These are phyloP conservation scores for Rhynchophorus ferrugineus DNA, from an alignment of 1,140 invertebrate genomes.

Conservation along the genomic window DNA sequence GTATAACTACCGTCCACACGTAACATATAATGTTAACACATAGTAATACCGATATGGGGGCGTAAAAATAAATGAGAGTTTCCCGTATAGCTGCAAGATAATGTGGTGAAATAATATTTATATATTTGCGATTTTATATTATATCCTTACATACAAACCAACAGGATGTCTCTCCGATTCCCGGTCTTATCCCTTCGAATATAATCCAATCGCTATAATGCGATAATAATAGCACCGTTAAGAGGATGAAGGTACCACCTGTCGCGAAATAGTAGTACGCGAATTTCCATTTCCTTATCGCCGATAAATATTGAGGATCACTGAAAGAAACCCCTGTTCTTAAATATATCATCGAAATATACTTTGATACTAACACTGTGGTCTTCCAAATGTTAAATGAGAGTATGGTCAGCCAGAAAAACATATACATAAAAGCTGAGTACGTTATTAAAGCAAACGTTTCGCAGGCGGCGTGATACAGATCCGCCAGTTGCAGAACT, in stretches of 20 bases:
- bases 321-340: constrained; percentile 23
- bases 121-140: too few relatives aligned
- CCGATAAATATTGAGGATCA: constrained; percentile 38
- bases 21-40: constrained; percentile 51
- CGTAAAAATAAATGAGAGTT: constrained; percentile 50
- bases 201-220: constrained; percentile 41
- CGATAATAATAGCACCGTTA: constrained; percentile 44
- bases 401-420: constrained; percentile 61
- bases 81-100: constrained; percentile 1
- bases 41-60: constrained; percentile 51
- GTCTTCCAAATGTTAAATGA: constrained; percentile 56
- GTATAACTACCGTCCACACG: constrained; percentile 45
- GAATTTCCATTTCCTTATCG: constrained; percentile 44
- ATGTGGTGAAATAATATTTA: too few relatives aligned
- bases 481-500: constrained; percentile 44
- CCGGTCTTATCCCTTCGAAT: constrained; percentile 48
- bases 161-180: constrained; percentile 48
- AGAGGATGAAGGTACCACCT: constrained; percentile 47
- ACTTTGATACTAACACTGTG: constrained; percentile 49
- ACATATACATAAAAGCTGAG: constrained; percentile 53
- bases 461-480: constrained; percentile 40
- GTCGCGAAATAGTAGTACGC: constrained; percentile 51
- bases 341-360: neutral
- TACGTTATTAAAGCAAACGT: constrained; percentile 52
- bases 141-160: constrained; percentile 56